Percentiles rank a stretch among this genome's conserved stretches.
phyloP scores from a whole-genome alignment of 2,797 vertebrate species.

The Xyrichtys novacula region DNA sequence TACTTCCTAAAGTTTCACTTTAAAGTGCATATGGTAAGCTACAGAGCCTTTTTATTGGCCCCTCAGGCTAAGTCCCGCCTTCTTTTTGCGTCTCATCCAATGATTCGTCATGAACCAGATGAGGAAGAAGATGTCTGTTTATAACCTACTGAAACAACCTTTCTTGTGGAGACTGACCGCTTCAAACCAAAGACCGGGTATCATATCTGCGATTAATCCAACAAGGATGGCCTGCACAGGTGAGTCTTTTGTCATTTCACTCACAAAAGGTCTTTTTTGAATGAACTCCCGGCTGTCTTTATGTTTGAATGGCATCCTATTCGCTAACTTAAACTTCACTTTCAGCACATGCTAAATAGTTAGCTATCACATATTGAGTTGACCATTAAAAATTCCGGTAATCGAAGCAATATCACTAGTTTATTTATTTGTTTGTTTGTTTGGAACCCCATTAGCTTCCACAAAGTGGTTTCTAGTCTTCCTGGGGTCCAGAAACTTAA shows the following conservation, averaged over 20 bases:
- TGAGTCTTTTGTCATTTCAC: slow-evolving; percentile 27
- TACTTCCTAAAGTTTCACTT: slow-evolving; percentile 34
- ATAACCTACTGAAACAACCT: neutral
- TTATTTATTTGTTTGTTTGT: too few relatives aligned
- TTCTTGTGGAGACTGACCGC: neutral
- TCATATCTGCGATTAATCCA: too few relatives aligned
- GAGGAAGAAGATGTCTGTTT: slow-evolving; percentile 6
- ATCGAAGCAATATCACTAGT: too few relatives aligned
- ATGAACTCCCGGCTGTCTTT: neutral
- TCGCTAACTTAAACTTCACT: neutral
- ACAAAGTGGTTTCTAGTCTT: too few relatives aligned
- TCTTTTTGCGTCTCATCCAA: slow-evolving; percentile 19
- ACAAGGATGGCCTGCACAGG: slow-evolving; percentile 53
- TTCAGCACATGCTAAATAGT: neutral
- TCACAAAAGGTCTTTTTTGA: neutral
- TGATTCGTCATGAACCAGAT: neutral
- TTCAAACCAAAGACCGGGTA: too few relatives aligned
- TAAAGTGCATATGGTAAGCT: slow-evolving; percentile 18
- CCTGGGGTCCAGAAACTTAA: too few relatives aligned
- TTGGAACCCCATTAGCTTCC: too few relatives aligned
- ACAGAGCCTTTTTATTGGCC: slow-evolving; percentile 17
- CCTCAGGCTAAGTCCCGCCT: slow-evolving; percentile 32
- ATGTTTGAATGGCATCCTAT: neutral
- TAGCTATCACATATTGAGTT: too few relatives aligned
- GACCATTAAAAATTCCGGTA: neutral